Conservation (phyloP, 2,113 vertebrate species). For the Otis tarda region DNA sequence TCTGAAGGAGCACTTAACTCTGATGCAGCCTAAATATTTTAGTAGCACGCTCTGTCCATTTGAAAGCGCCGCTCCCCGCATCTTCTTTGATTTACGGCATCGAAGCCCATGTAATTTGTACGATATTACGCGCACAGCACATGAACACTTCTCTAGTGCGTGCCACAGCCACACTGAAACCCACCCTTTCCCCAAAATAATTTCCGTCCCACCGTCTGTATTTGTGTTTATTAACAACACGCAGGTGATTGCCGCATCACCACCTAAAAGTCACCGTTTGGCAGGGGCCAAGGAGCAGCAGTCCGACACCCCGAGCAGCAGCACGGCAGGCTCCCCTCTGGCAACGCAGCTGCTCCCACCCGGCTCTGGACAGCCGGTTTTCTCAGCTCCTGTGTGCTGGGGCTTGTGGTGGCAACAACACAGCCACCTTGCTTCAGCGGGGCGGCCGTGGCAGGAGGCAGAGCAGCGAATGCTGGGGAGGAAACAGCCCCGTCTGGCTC, state of each 20-base stretch:
- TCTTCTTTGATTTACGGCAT: neutral
- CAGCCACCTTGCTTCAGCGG: neutral
- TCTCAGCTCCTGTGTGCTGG: neutral
- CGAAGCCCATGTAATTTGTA: neutral
- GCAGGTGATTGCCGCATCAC: neutral
- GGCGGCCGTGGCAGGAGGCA: neutral
- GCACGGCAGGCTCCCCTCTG: fast-evolving
- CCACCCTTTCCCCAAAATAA: neutral
- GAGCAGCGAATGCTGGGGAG: neutral
- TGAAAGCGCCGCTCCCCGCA: neutral
- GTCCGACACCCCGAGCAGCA: neutral
- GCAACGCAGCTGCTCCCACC: neutral
- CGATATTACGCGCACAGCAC: neutral
- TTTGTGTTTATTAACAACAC: neutral
- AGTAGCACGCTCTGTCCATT: neutral
- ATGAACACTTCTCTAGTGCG: neutral
- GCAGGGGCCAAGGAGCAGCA: neutral
- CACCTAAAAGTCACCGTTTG: neutral
- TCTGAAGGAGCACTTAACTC: slow-evolving; percentile 1
- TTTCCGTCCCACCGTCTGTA: neutral
- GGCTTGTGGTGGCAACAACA: neutral
- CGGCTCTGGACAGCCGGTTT: neutral
- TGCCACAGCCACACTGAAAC: neutral
- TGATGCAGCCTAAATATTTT: slow-evolving; percentile 13
- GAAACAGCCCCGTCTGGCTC: fast-evolving